Base-by-base conservation (phyloP, 2,797 vertebrate genomes). In the Diplodus puntazzo region DNA sequence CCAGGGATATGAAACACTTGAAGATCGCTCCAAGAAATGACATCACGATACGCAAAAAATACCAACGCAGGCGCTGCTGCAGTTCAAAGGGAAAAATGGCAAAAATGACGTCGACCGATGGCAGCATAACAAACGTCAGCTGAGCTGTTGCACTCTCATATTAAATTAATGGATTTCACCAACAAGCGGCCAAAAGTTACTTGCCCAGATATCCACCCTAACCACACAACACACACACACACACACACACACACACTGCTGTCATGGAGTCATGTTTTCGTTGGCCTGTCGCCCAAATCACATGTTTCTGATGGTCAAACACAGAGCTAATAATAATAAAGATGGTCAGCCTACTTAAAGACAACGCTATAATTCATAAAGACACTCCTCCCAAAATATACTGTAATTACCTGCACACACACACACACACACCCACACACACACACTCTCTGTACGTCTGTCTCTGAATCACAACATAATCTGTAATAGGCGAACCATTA, bases 381-480 rank as follows among this genome's bases (percentile, higher is more conserved):
- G 78, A 72, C 60, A 83, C 75, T 72, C 69, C 60, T 75, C 72
- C 74, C 54, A 71, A 75, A 86, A 85, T 77, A 64, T 71, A 74
- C 66, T 30, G 54, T 79, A 83, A 81, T 83, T 80, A 78, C 82
- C 73, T 74, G 48, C 1, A 60, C 5, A 14, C 13, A 77, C 55
- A 81, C 49, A 81, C 59, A 76, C 52, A 79, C 45, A 59, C 20
- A 68, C 48, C 49, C 59, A 53, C 67, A 70, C 18, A 77, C 62
- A 63, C 50, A 70, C 18, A 77, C 62, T 59, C 2, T 75, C 48
- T 34, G 59, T 72, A 57, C 18, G 42, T 73, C 77, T 87, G 57
- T 81, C 64, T 80, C 57, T 67, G 68, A 82, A 83, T 84, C 75
- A 82, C 64, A 87, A 84, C 82, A 86, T 85, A 77, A 81, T 85